phyloP scores from a whole-genome alignment of 92 coral and sea anemone species.

The Phenganax subtilis region DNA sequence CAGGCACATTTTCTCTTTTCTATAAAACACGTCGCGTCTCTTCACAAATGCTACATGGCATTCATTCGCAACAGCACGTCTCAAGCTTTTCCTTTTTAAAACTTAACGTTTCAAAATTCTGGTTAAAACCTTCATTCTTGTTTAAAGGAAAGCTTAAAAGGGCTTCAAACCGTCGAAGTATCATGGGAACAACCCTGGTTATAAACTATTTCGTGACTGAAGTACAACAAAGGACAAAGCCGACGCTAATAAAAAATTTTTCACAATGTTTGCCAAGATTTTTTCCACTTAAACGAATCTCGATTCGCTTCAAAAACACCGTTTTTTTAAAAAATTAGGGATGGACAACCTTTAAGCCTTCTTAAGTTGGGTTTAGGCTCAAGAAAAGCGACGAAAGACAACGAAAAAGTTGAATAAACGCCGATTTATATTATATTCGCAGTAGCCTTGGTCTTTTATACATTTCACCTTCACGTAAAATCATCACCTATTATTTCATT shows the following conservation, averaged over 20 bases:
- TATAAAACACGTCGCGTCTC: neutral
- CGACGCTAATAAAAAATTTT: slow-evolving; percentile 17
- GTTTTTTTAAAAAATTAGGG: neutral
- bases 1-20: neutral
- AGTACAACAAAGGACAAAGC: slow-evolving; percentile 27
- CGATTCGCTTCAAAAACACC: neutral
- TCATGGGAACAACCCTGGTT: neutral
- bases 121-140: neutral
- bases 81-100: neutral
- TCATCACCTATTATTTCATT: neutral
- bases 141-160: neutral
- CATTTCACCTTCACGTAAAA: slow-evolving; percentile 3
- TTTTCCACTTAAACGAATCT: neutral
- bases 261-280: slow-evolving; percentile 6
- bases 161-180: neutral
- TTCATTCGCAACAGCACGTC: neutral
- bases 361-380: neutral
- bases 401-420: neutral
- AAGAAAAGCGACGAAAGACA: neutral
- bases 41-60: neutral
- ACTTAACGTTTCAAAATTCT: neutral
- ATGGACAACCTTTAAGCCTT: neutral
- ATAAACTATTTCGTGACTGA: slow-evolving; percentile 16
- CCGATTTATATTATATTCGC: neutral
- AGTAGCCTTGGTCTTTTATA: neutral